These are phyloP conservation scores for Hemibagrus wyckioides DNA, from an alignment of 2,113 vertebrate genomes.

Conservation along the genomic window DNA sequence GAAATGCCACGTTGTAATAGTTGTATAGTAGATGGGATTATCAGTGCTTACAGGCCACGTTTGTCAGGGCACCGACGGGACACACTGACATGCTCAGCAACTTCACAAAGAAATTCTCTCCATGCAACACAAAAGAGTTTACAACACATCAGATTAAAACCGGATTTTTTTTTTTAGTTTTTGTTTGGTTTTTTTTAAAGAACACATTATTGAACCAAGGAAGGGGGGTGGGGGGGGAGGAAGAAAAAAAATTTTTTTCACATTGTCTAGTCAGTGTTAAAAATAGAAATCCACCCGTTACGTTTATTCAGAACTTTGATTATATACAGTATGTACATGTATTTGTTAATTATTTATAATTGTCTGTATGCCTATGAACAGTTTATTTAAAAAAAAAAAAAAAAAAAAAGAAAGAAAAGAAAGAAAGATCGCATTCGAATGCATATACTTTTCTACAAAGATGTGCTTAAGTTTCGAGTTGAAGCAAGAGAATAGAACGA, in stretches of 20 bases:
- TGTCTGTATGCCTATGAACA: constrained; percentile 76
- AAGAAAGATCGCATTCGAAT: constrained; percentile 76
- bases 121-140: constrained; percentile 75
- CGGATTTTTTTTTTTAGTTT: constrained; percentile 34
- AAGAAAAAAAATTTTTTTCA: constrained; percentile 65
- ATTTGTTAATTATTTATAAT: constrained; percentile 70
- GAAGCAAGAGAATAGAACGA: constrained; percentile 59
- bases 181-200: constrained; percentile 45
- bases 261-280: constrained; percentile 85
- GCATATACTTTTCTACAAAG: constrained; percentile 79
- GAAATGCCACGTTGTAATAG: neutral
- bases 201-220: constrained; percentile 67
- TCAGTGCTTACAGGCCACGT: constrained; percentile 58
- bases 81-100: constrained; percentile 69
- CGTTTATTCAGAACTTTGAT: constrained; percentile 76
- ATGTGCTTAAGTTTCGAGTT: constrained; percentile 75
- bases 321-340: constrained; percentile 82
- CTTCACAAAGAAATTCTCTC: constrained; percentile 71
- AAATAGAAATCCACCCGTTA: constrained; percentile 83
- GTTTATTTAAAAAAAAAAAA: constrained; percentile 54
- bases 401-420: constrained; percentile 54
- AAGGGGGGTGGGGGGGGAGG: constrained; percentile 52
- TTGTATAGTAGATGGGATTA: constrained; percentile 30
- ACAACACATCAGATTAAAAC: constrained; percentile 71
- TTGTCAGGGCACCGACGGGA: constrained; percentile 40